Conservation (phyloP, 2,113 vertebrate species). For the Ginglymostoma cirratum region DNA sequence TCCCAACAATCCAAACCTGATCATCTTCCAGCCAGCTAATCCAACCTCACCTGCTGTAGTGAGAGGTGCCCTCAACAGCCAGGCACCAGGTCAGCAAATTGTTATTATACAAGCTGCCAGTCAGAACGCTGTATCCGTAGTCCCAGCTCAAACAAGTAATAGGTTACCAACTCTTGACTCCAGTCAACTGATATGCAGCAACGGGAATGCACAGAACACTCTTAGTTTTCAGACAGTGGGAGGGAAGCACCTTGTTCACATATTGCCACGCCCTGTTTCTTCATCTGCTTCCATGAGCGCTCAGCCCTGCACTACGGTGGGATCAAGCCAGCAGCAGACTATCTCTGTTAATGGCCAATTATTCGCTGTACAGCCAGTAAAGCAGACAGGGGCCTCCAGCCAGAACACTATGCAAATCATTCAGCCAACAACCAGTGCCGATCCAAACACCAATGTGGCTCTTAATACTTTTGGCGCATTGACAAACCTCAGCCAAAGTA, state of each 20-base stretch:
- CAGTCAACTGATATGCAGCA: conserved; percentile 55
- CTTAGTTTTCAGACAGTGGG: conserved; percentile 72
- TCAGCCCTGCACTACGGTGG: conserved; percentile 55
- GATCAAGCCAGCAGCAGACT: conserved; percentile 72
- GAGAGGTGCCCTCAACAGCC: conserved; percentile 74
- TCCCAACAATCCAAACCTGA: conserved; percentile 77
- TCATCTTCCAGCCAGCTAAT: conserved; percentile 85
- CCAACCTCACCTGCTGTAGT: conserved; percentile 67
- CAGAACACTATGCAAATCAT: conserved; percentile 84
- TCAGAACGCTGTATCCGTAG: conserved; percentile 69
- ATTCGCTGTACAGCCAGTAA: conserved; percentile 87
- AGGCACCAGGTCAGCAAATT: conserved; percentile 84
- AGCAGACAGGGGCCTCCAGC: conserved; percentile 70
- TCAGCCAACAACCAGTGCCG: conserved; percentile 85
- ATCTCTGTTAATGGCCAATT: conserved; percentile 94
- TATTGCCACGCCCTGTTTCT: conserved; percentile 80
- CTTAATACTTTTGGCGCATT: conserved; percentile 91
- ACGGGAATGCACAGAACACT: conserved; percentile 54
- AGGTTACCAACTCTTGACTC: conserved; percentile 57
- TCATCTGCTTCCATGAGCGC: conserved; percentile 54
- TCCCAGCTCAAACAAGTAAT: conserved; percentile 62
- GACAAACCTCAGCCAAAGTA: conserved; percentile 91
- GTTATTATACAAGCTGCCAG: conserved; percentile 93
- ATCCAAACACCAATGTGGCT: conserved; percentile 85
- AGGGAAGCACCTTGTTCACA: conserved; percentile 90